phyloP scores from a whole-genome alignment of 1,140 invertebrate genomes.

The Bathynomus jamesi region DNA sequence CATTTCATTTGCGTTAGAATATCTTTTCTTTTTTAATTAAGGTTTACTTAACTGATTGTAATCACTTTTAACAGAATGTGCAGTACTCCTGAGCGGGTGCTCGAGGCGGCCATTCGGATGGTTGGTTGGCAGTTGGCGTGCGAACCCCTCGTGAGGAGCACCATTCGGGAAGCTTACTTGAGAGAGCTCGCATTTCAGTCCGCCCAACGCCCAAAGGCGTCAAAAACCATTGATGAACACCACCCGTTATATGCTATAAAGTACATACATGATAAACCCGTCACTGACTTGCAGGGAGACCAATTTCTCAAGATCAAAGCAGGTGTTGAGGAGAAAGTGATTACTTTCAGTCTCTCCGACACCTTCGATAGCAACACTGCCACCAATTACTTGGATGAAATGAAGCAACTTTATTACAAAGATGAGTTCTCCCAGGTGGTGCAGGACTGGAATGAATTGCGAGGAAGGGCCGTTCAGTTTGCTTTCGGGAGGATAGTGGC shows the following conservation, averaged over 20 bases:
- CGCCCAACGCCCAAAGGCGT: conserved; percentile 77
- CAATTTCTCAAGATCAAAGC: conserved; percentile 77
- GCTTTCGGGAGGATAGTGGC: conserved; percentile 83
- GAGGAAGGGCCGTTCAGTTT: conserved; percentile 76
- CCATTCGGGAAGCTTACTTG: conserved; percentile 79
- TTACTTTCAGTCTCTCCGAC: conserved; percentile 64
- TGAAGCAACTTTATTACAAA: conserved; percentile 79
- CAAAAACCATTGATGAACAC: conserved; percentile 89
- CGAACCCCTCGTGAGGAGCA: conserved; percentile 80
- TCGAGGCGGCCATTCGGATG: conserved; percentile 86
- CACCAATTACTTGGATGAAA: conserved; percentile 74
- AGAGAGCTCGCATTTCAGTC: conserved; percentile 78
- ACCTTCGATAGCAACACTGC: conserved; percentile 59
- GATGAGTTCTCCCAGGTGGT: conserved; percentile 95
- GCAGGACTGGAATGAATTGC: conserved; percentile 89
- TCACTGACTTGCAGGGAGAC: conserved; percentile 78
- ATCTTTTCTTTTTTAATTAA: too few relatives aligned
- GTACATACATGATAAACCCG: conserved; percentile 91
- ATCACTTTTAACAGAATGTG: conserved; percentile 29
- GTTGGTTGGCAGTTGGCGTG: conserved; percentile 85
- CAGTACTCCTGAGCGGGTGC: conserved; percentile 58
- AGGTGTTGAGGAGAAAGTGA: conserved; percentile 77
- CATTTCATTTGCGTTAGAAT: too few relatives aligned
- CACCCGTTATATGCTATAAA: conserved; percentile 83
- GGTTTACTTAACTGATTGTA: too few relatives aligned